phyloP scores from a whole-genome alignment of 2,113 vertebrate genomes.

The Elanus axillaris region DNA sequence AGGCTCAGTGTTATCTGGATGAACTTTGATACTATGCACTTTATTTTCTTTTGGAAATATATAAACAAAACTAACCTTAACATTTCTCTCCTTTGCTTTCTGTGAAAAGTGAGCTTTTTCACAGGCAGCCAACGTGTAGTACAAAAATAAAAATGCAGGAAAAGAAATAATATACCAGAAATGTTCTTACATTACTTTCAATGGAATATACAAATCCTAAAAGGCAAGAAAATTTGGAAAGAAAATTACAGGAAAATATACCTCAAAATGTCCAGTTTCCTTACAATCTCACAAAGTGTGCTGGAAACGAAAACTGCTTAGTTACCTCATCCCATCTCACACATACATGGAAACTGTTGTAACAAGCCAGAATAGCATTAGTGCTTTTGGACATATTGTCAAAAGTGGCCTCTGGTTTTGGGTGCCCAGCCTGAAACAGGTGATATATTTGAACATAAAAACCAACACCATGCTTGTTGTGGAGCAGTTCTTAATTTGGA shows the following conservation, averaged over 20 bases:
- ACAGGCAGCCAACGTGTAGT: background rate
- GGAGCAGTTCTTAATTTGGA: background rate
- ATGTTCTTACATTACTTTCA: background rate
- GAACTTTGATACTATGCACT: background rate
- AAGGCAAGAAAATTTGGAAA: background rate
- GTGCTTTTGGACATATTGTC: background rate
- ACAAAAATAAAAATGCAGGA: background rate
- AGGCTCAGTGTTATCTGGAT: background rate
- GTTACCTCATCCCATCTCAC: constrained; percentile 27
- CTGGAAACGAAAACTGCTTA: constrained; percentile 17
- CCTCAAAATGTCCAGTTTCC: background rate
- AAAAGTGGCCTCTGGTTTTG: background rate
- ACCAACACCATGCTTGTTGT: background rate
- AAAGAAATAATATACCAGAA: background rate
- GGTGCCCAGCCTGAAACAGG: background rate
- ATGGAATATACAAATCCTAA: background rate
- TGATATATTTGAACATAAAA: background rate
- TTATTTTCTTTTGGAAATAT: background rate
- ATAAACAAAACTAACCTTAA: background rate
- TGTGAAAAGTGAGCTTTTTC: background rate
- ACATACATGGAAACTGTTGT: constrained; percentile 3
- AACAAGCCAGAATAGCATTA: background rate
- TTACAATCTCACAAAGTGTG: constrained; percentile 8
- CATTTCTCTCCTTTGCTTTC: background rate
- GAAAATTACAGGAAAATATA: constrained; percentile 25